Evolutionary conservation across 2,113 vertebrate species (phyloP), one percentile per base, ranked within the genome.

Genomic region (Amblyornis subalaris): DNA sequence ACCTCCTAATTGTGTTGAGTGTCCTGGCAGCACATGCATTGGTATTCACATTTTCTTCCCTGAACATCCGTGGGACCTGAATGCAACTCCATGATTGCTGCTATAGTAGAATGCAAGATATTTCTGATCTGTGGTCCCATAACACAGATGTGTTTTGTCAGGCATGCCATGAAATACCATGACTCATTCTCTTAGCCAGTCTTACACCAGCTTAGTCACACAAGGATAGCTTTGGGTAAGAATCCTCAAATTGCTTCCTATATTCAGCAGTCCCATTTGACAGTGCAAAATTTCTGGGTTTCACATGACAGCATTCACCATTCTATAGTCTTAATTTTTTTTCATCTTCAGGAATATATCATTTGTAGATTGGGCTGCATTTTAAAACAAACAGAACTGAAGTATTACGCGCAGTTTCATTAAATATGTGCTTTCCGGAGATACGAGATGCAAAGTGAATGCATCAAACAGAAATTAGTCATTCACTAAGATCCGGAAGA

Each of bases 401-500:
- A 82, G 6, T 35, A 18, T 76, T 86, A 26, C 20, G 22, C 3
- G 35, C 18, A 42, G 19, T 58, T 81, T 77, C 31, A 48, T 87
- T 74, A 85, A 78, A 64, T 64, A 7, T 0, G 0, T 64, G 44
- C 25, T 84, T 84, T 84, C 69, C 72, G 71, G 87, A 85, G 61
- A 48, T 47, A 62, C 0, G 20, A 85, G 36, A 77, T 55, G 55
- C 35, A 78, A 89, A 90, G 66, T 2, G 1, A 70, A 73, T 38
- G 42, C 64, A 77, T 90, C 60, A 24, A 77, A 61, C 25, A 86
- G 51, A 94, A 71, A 45, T 78, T 26, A 96, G 48, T 81, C 57
- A 91, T 67, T 78, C 65, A 31, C 44, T 44, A 28, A 57, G 36
- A 84, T 87, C 61, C 69, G 74, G 75, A 90, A 77, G 67, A 92